Evolutionary conservation across 2,888 invertebrate genomes (phyloP).

Genomic region (Labia minor): DNA sequence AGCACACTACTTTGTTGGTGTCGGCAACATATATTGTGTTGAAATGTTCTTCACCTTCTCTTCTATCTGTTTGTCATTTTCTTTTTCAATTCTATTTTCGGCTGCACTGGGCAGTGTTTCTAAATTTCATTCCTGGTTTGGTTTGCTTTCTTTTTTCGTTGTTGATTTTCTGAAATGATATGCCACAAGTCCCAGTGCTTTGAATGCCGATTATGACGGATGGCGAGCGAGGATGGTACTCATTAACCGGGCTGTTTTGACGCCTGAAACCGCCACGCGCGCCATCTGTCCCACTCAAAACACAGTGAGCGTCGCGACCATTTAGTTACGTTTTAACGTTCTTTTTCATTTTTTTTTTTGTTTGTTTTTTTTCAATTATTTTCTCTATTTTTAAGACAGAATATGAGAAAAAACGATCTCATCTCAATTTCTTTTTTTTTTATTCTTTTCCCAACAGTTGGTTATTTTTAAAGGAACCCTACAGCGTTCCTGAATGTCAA

Average conservation of each 20-base stretch:
- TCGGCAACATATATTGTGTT: not conserved
- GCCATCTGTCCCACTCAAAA: not conserved
- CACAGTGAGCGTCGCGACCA: too few relatives aligned
- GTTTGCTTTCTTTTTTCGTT: not conserved
- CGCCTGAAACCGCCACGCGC: not conserved
- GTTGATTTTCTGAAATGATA: not conserved
- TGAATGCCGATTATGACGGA: not conserved
- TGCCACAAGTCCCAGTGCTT: not conserved
- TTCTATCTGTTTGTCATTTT: not conserved
- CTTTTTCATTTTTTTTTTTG: not conserved
- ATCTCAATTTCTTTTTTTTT: not conserved
- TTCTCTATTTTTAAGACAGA: too few relatives aligned
- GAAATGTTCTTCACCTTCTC: slow-evolving; percentile 13
- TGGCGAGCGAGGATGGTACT: not conserved
- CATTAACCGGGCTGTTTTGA: not conserved
- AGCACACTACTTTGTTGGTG: slow-evolving; percentile 13
- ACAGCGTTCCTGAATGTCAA: slow-evolving; percentile 30
- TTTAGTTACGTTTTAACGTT: not conserved
- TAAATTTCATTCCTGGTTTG: not conserved
- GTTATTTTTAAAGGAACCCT: slow-evolving; percentile 30
- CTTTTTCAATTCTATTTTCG: not conserved
- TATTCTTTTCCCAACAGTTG: slow-evolving; percentile 25
- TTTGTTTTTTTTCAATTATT: too few relatives aligned
- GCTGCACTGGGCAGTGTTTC: slow-evolving; percentile 13
- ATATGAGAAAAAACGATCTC: not conserved